Conservation (phyloP, 2,113 vertebrate genomes). For the Phaetusa simplex region DNA sequence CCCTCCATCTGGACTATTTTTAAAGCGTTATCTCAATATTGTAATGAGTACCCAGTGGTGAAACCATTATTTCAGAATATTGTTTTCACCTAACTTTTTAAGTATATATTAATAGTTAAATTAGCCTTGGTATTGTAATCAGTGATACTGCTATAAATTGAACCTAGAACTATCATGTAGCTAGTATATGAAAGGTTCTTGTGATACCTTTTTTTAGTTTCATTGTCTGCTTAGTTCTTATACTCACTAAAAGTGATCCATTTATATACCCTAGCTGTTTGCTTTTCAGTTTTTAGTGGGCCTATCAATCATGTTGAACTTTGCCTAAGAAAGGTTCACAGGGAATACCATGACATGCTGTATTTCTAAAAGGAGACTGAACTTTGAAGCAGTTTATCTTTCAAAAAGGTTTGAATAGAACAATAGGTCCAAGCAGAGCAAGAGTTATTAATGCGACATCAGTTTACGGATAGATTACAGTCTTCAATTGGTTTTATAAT, state of each 20-base stretch:
- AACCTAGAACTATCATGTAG: neutral
- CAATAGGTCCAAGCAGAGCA: neutral
- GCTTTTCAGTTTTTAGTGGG: slow-evolving; percentile 47
- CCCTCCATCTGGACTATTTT: neutral
- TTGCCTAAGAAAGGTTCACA: slow-evolving; percentile 34
- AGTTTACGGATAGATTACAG: slow-evolving; percentile 1
- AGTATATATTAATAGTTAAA: neutral
- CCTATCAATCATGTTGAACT: slow-evolving; percentile 43
- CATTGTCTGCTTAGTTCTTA: slow-evolving; percentile 21
- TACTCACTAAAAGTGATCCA: neutral
- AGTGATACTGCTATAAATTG: neutral
- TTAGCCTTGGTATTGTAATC: slow-evolving; percentile 37
- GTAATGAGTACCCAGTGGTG: neutral
- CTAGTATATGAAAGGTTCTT: neutral
- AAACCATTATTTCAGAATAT: slow-evolving; percentile 18
- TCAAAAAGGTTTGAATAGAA: slow-evolving; percentile 45
- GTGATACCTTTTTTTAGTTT: neutral
- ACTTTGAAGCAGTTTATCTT: slow-evolving; percentile 55
- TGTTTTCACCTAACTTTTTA: slow-evolving; percentile 3
- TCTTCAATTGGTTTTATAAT: slow-evolving; percentile 17
- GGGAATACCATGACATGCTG: slow-evolving; percentile 9
- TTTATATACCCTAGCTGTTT: neutral
- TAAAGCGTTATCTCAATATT: slow-evolving; percentile 13
- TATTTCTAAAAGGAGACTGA: slow-evolving; percentile 42
- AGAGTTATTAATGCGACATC: slow-evolving; percentile 25